phyloP scores from a whole-genome alignment of 2,888 invertebrate genomes.

The Oxystoma pomonae region DNA sequence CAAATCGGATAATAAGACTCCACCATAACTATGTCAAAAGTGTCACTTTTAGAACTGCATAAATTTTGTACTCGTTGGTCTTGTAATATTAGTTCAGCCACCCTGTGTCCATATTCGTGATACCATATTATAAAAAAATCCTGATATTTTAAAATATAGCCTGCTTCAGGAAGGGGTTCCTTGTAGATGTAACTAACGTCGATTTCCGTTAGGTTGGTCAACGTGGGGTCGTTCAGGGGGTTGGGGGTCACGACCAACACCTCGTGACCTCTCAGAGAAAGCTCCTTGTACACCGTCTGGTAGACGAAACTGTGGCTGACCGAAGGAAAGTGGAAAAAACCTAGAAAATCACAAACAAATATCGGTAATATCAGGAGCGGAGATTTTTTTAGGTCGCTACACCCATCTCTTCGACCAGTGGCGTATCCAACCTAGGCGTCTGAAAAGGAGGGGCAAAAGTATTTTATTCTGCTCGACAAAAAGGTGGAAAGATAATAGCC shows the following conservation, averaged over 20 bases:
- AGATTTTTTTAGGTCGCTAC: no score
- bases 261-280: constrained; percentile 37
- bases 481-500: no score
- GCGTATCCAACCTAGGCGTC: no score
- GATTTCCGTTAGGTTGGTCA: constrained; percentile 39
- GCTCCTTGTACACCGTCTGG: constrained; percentile 38
- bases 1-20: constrained; percentile 10
- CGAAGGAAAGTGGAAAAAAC: constrained; percentile 35
- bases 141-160: background rate
- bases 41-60: background rate
- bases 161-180: background rate
- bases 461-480: no score
- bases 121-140: background rate
- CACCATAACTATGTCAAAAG: constrained; percentile 22
- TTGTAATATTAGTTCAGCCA: background rate
- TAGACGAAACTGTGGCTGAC: constrained; percentile 51
- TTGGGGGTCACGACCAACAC: constrained; percentile 36
- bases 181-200: constrained; percentile 26
- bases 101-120: background rate
- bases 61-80: background rate
- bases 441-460: no score
- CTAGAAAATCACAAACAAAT: no score
- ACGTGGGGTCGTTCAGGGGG: constrained; percentile 33
- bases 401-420: no score
- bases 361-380: no score